Evolutionary conservation across 1,140 invertebrate species (phyloP).

Genomic region (Battus philenor): DNA sequence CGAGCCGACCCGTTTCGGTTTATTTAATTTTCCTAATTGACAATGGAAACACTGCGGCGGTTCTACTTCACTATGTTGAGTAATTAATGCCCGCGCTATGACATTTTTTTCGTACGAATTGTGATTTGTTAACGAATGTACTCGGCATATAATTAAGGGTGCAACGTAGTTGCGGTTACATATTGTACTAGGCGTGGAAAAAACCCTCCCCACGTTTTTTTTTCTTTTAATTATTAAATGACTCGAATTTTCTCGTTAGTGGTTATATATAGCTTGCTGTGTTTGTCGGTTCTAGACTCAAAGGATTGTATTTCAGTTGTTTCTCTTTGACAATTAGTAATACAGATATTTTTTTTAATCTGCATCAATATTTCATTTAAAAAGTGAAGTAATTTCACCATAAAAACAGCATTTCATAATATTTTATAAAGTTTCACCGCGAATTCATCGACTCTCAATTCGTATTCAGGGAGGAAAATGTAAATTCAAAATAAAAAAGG

Average conservation of each 20-base stretch:
- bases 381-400: too few relatives aligned
- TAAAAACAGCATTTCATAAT: too few relatives aligned
- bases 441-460: too few relatives aligned
- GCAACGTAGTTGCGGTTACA: constrained; percentile 8
- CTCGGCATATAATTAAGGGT: constrained; percentile 37
- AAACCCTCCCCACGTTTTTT: neutral
- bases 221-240: constrained; percentile 8
- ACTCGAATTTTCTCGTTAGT: constrained; percentile 6
- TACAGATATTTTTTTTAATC: too few relatives aligned
- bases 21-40: constrained; percentile 60
- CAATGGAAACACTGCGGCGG: constrained; percentile 33
- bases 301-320: too few relatives aligned
- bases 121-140: constrained; percentile 39
- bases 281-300: neutral
- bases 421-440: too few relatives aligned
- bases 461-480: too few relatives aligned
- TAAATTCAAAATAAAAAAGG: too few relatives aligned
- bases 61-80: constrained; percentile 24
- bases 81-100: constrained; percentile 34
- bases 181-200: constrained; percentile 4
- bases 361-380: too few relatives aligned
- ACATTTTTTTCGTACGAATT: constrained; percentile 44
- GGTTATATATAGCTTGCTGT: neutral
- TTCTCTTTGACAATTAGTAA: too few relatives aligned
- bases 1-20: constrained; percentile 31